Evolutionary conservation across 2,888 invertebrate genomes (phyloP).

Genomic region (Mechanitis messenoides): DNA sequence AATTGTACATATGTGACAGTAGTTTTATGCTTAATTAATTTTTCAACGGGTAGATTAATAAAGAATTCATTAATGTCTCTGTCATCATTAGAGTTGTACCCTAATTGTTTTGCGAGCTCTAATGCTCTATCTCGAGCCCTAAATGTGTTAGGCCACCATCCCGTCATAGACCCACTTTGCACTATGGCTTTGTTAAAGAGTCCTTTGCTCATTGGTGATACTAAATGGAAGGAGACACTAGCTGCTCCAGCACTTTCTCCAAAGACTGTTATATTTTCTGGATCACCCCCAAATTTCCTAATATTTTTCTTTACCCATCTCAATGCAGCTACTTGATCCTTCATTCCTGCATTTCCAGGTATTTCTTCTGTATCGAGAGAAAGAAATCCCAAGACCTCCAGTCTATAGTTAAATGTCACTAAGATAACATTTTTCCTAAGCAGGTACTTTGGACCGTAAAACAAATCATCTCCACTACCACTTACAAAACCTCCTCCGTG

Average conservation of each 20-base stretch:
- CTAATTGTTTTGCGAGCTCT: constrained; percentile 45
- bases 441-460: constrained; percentile 59
- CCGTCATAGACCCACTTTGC: constrained; percentile 79
- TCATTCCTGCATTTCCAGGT: constrained; percentile 68
- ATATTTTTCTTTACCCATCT: constrained; percentile 62
- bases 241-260: constrained; percentile 63
- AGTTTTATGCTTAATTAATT: constrained; percentile 37
- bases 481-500: constrained; percentile 53
- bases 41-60: constrained; percentile 39
- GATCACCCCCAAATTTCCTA: constrained; percentile 56
- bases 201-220: constrained; percentile 61
- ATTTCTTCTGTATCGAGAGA: constrained; percentile 55
- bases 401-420: constrained; percentile 62
- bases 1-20: constrained; percentile 32
- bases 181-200: constrained; percentile 71
- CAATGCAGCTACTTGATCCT: constrained; percentile 64
- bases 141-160: constrained; percentile 63
- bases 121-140: constrained; percentile 35
- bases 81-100: constrained; percentile 44
- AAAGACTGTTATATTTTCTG: constrained; percentile 61
- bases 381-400: constrained; percentile 59
- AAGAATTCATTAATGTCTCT: constrained; percentile 49
- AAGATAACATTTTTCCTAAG: constrained; percentile 52
- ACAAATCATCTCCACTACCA: constrained; percentile 51
- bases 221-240: constrained; percentile 49